Base-by-base conservation (phyloP, 2,888 invertebrate species). In the Pammene aurita region DNA sequence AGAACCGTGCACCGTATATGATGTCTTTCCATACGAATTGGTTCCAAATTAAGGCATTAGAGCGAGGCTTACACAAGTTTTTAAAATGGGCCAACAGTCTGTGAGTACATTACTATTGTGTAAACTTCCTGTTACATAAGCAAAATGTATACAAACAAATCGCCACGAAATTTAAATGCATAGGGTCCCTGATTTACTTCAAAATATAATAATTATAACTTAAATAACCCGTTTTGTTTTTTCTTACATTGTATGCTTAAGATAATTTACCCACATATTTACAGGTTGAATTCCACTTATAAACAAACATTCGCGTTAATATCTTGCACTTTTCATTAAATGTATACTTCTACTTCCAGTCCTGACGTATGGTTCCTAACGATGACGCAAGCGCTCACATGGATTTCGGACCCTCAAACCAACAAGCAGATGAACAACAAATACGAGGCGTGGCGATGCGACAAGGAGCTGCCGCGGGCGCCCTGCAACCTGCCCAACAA, bases 11-110 rank as follows among this genome's bases (percentile, higher is more conserved):
- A 0, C 97, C 97, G 0, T 98, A 98, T 86, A 97, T 97, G 97
- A 97, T 98, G 97, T 95, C 98, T 0, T 96, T 98, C 95, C 98
- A 98, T 83, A 98, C 98, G 0, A 98, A 98, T 88, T 98, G 98
- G 98, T 98, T 98, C 93, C 97, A 96, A 84, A 97, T 96, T 77
- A 97, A 96, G 81, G 96, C 95, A 78, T 90, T 97, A 11, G 97
- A 97, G 82, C 93, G 93, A 70, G 98, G 97, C 18, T 90, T 98
- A 1, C 96, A 96, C 76, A 97, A 97, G 86, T 98, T 98, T 89
- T 89, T 98, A 70, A 95, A 96, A 75, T 97, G 97, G 96, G 95
- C 96, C 0, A 90, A 95, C 52, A 93, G 80, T 11, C 78, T 81
- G 92, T 93, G 77, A 87, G 92, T 87, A 69, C 13, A 7, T 13